Evolutionary conservation across 2,888 invertebrate genomes (phyloP).

Genomic region (Trichopoda pennipes): DNA sequence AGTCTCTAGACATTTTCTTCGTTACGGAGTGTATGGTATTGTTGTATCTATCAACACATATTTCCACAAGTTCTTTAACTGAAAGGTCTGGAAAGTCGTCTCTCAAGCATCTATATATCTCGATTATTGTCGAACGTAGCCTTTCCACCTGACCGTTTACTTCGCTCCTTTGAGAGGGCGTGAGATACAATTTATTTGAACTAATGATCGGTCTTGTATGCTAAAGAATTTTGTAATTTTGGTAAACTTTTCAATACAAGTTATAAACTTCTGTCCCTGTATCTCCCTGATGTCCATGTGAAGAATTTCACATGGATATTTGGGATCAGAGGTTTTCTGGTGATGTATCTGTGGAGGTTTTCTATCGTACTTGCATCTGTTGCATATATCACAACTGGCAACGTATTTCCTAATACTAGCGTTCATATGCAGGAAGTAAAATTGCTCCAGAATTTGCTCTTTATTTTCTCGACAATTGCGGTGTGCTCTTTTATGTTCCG

Average conservation of each 20-base stretch:
- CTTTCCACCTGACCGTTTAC: slow-evolving; percentile 1
- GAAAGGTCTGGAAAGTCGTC: neutral
- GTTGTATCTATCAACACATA: slow-evolving; percentile 1
- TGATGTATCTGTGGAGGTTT: no score
- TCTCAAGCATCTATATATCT: neutral
- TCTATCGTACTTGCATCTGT: no score
- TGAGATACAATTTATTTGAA: neutral
- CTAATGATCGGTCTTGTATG: neutral
- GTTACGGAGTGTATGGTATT: neutral
- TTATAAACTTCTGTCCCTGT: no score
- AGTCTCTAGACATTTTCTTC: neutral
- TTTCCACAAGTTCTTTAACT: neutral
- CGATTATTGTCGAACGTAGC: neutral
- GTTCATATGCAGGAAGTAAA: no score
- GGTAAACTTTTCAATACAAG: no score
- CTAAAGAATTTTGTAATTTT: neutral
- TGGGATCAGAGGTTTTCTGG: no score
- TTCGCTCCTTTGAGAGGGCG: neutral
- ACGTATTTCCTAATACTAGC: no score
- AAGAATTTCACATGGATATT: no score
- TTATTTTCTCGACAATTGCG: neutral
- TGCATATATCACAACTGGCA: no score
- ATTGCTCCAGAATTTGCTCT: no score
- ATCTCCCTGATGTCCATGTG: no score
- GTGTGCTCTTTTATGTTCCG: slow-evolving; percentile 2